A percentile compares a stretch with the other conserved stretches of the same genome.
phyloP scores from a whole-genome alignment of 2,888 invertebrate genomes.

The Eupithecia inturbata region DNA sequence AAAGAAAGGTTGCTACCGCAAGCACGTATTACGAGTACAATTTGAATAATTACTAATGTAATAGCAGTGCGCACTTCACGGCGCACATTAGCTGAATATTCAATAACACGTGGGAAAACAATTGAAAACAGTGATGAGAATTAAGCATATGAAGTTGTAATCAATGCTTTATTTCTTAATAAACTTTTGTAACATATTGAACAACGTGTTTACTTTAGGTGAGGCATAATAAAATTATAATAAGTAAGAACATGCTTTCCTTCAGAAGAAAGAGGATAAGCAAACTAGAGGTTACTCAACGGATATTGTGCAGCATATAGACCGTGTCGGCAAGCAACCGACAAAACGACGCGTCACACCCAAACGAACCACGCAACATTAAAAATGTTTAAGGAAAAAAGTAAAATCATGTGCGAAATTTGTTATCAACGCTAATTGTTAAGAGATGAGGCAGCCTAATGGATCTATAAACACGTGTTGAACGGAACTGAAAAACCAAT shows the following conservation, averaged over 20 bases:
- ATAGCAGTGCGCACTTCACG: slow-evolving; percentile 55
- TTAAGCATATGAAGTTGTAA: slow-evolving; percentile 44
- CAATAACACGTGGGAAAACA: slow-evolving; percentile 69
- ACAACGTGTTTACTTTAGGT: background rate
- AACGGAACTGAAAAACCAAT: slow-evolving; percentile 24
- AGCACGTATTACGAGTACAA: slow-evolving; percentile 58
- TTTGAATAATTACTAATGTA: slow-evolving; percentile 72
- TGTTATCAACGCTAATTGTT: slow-evolving; percentile 50
- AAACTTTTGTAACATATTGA: background rate
- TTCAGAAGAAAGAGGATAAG: slow-evolving; percentile 59
- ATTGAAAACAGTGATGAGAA: slow-evolving; percentile 57
- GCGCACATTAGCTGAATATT: slow-evolving; percentile 64
- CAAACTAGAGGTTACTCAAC: slow-evolving; percentile 69
- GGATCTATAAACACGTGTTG: slow-evolving; percentile 27
- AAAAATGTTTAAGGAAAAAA: slow-evolving; percentile 59
- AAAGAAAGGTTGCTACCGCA: slow-evolving; percentile 60
- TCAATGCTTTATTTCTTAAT: background rate
- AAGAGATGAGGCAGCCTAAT: slow-evolving; percentile 37
- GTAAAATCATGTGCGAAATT: slow-evolving; percentile 60
- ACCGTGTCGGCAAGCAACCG: slow-evolving; percentile 77
- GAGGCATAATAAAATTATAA: slow-evolving; percentile 36
- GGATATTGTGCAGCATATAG: slow-evolving; percentile 75
- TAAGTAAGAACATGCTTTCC: slow-evolving; percentile 49
- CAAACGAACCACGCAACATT: slow-evolving; percentile 73
- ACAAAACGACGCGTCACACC: slow-evolving; percentile 79